Conservation (phyloP, 2,797 vertebrate species). For the Acrossocheilus fasciatus region DNA sequence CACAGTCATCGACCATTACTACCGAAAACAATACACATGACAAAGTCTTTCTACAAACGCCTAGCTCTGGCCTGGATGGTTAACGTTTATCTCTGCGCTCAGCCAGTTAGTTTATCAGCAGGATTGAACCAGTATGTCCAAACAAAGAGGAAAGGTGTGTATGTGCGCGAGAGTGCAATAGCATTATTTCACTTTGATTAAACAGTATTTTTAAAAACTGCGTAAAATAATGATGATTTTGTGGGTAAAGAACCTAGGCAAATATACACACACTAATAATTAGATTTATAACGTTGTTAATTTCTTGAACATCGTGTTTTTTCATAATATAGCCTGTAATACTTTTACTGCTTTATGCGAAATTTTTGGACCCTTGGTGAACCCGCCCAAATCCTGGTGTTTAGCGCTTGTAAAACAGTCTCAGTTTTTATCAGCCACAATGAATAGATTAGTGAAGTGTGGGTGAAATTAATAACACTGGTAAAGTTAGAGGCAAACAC, state of each 20-base stretch:
- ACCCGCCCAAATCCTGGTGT: not conserved
- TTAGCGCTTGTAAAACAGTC: not conserved
- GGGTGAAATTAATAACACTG: not conserved
- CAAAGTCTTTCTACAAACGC: constrained; percentile 1
- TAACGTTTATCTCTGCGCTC: not conserved
- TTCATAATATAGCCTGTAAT: not conserved
- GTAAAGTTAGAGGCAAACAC: not conserved
- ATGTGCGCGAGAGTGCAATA: constrained; percentile 6
- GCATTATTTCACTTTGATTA: not conserved
- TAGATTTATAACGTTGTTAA: not conserved
- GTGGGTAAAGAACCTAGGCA: not conserved
- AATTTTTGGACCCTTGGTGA: not conserved
- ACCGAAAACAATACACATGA: constrained; percentile 17
- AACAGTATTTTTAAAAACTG: not conserved
- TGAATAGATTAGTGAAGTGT: not conserved
- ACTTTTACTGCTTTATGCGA: not conserved
- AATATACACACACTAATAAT: not conserved
- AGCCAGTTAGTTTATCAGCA: constrained; percentile 13
- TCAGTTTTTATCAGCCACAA: not conserved
- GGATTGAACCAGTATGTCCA: constrained; percentile 29
- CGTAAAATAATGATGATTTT: too few relatives aligned
- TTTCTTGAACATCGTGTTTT: not conserved
- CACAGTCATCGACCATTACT: constrained; percentile 6
- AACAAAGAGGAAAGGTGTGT: constrained; percentile 45
- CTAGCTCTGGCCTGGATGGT: not conserved